These are phyloP conservation scores for Cantharis flavilabris DNA, from an alignment of 2,888 invertebrate species.

Conservation along the genomic window DNA sequence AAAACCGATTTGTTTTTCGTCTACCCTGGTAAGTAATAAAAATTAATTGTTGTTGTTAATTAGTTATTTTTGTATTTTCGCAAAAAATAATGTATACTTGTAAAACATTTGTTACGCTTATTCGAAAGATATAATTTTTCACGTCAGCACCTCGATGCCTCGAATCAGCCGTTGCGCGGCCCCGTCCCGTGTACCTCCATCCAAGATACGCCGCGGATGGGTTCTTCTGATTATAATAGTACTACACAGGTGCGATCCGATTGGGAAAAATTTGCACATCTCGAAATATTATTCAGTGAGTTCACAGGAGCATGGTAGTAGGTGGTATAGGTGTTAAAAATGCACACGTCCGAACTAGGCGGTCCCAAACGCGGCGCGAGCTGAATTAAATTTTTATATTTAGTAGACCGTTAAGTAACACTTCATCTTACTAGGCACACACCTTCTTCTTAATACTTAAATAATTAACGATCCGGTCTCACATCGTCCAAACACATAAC, in stretches of 20 bases:
- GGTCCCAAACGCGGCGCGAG: conserved; percentile 41
- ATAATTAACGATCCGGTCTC: neutral
- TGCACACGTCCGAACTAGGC: conserved; percentile 55
- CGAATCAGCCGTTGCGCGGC: conserved; percentile 41
- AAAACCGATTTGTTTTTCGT: conserved; percentile 12
- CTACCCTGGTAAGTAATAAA: conserved; percentile 28
- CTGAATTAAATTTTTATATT: conserved; percentile 27
- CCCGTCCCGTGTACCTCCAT: conserved; percentile 48
- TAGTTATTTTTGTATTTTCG: conserved; percentile 54
- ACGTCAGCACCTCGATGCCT: conserved; percentile 54
- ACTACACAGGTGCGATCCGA: conserved; percentile 8
- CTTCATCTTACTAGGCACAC: conserved; percentile 11
- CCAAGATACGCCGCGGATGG: conserved; percentile 41
- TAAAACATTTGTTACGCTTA: conserved; percentile 45
- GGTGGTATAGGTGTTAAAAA: conserved; percentile 33
- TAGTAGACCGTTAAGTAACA: conserved; percentile 18
- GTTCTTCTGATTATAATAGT: conserved; percentile 17
- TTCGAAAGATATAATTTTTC: conserved; percentile 50
- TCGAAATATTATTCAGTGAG: conserved; percentile 28
- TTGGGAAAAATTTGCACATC: conserved; percentile 7
- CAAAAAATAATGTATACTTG: conserved; percentile 33
- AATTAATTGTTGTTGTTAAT: conserved; percentile 46
- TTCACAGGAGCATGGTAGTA: conserved; percentile 55
- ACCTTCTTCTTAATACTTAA: neutral
- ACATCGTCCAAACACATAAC: neutral